Percentiles rank a stretch among this genome's conserved stretches.
phyloP scores from a whole-genome alignment of 2,113 vertebrate genomes.

The Polyodon spathula region DNA sequence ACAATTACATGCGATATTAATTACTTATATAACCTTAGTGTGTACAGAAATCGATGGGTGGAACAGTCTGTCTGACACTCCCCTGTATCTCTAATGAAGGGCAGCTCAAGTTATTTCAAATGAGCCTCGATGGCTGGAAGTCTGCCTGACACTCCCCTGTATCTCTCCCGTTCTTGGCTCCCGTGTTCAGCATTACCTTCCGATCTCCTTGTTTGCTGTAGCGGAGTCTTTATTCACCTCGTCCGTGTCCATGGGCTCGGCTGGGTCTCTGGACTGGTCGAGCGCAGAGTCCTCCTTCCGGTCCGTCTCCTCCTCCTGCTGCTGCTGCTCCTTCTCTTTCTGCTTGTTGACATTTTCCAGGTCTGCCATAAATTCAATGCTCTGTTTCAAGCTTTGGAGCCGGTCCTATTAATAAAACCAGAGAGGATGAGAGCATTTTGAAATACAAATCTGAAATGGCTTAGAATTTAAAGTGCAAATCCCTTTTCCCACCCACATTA shows the following conservation, averaged over 20 bases:
- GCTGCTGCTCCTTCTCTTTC: conserved; percentile 56
- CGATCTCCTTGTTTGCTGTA: conserved; percentile 59
- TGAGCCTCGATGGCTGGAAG: too few relatives aligned
- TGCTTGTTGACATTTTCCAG: conserved; percentile 69
- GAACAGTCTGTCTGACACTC: too few relatives aligned
- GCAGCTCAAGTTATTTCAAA: too few relatives aligned
- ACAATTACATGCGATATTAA: too few relatives aligned
- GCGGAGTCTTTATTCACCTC: conserved; percentile 58
- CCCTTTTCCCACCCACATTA: too few relatives aligned
- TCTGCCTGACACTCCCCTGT: too few relatives aligned
- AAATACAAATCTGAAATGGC: background rate
- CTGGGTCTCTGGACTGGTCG: conserved; percentile 50
- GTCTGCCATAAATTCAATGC: conserved; percentile 91
- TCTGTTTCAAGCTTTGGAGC: conserved; percentile 88
- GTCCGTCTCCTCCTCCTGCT: conserved; percentile 53
- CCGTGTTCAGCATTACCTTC: conserved; percentile 37
- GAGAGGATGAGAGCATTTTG: background rate
- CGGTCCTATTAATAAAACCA: conserved; percentile 64
- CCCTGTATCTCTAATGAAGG: too few relatives aligned
- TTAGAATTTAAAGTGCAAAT: too few relatives aligned
- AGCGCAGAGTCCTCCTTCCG: conserved; percentile 37
- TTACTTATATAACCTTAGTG: too few relatives aligned
- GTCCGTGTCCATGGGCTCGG: conserved; percentile 47
- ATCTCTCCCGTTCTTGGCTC: background rate
- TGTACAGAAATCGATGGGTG: too few relatives aligned